Evolutionary conservation across 2,888 invertebrate genomes (phyloP).

Genomic region (Nymphalis polychloros): DNA sequence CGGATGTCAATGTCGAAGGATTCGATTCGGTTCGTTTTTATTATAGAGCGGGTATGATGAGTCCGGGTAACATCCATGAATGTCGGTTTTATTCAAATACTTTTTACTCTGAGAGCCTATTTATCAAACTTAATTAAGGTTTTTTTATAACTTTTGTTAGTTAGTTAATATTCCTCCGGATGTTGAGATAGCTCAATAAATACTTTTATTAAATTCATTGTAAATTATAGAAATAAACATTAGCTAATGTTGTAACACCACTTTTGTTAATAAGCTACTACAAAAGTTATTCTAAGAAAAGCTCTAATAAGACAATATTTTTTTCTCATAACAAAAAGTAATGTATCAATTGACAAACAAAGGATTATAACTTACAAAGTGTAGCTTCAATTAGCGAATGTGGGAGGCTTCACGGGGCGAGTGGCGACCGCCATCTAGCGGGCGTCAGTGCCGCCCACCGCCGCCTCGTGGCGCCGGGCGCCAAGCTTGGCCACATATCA

Average conservation of each 20-base stretch:
- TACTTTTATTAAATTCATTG: too few species aligned
- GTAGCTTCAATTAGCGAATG: conserved; percentile 74
- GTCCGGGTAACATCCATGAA: conserved; percentile 26
- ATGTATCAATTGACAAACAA: conserved; percentile 59
- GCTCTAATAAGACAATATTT: background rate
- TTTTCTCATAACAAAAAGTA: conserved; percentile 31
- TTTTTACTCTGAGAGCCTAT: conserved; percentile 5
- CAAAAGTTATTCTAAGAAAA: background rate
- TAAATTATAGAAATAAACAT: background rate
- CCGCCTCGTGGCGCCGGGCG: conserved; percentile 53
- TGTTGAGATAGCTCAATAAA: too few species aligned
- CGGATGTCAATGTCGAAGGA: conserved; percentile 51
- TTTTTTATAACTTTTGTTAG: conserved; percentile 6
- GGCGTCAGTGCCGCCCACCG: conserved; percentile 70
- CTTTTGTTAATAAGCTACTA: background rate
- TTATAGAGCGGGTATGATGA: conserved; percentile 27
- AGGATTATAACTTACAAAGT: conserved; percentile 68
- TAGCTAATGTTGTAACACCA: background rate
- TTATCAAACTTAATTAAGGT: conserved; percentile 28
- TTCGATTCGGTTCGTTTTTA: conserved; percentile 48
- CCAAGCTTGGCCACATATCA: conserved; percentile 67
- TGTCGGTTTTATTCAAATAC: conserved; percentile 29
- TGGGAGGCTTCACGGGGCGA: conserved; percentile 77
- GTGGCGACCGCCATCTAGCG: conserved; percentile 76
- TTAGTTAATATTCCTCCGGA: too few species aligned